Percentiles rank a stretch among this genome's conserved stretches.
These are phyloP conservation scores for Ceramica pisi DNA, from an alignment of 2,888 invertebrate species.

Conservation along the genomic window DNA sequence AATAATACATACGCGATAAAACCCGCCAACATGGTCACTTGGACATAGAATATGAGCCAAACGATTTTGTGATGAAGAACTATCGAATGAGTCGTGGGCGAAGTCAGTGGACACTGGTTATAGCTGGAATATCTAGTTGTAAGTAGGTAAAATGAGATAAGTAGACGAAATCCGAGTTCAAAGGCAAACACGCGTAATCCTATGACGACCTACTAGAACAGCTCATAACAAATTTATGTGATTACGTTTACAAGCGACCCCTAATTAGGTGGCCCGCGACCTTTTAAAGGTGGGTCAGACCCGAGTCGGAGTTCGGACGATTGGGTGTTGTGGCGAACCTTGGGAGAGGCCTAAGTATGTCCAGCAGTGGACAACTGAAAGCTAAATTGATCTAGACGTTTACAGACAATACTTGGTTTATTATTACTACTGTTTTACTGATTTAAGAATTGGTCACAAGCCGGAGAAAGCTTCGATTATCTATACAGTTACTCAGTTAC, in stretches of 20 bases:
- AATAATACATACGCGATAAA: slow-evolving; percentile 35
- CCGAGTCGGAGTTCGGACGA: neutral
- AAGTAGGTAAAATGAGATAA: slow-evolving; percentile 9
- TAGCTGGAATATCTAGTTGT: neutral
- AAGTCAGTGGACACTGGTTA: slow-evolving; percentile 16
- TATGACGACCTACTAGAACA: neutral
- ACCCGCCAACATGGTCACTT: slow-evolving; percentile 5
- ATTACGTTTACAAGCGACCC: neutral
- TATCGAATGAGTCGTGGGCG: slow-evolving; percentile 7
- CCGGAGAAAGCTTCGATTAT: neutral
- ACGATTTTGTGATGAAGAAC: slow-evolving; percentile 15
- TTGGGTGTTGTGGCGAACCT: neutral
- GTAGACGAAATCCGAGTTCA: slow-evolving; percentile 19
- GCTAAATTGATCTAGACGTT: neutral
- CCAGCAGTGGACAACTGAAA: neutral
- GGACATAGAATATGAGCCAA: slow-evolving; percentile 3
- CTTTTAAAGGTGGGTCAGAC: neutral
- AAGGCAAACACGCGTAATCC: slow-evolving; percentile 24
- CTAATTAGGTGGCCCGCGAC: neutral
- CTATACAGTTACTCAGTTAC: neutral
- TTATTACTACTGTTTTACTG: neutral
- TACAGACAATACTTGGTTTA: neutral
- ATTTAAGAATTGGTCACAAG: neutral
- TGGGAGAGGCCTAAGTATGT: neutral
- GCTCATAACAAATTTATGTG: slow-evolving; percentile 7